Base-by-base conservation (phyloP, 2,888 invertebrate species). In the Aproaerema taeniolella region DNA sequence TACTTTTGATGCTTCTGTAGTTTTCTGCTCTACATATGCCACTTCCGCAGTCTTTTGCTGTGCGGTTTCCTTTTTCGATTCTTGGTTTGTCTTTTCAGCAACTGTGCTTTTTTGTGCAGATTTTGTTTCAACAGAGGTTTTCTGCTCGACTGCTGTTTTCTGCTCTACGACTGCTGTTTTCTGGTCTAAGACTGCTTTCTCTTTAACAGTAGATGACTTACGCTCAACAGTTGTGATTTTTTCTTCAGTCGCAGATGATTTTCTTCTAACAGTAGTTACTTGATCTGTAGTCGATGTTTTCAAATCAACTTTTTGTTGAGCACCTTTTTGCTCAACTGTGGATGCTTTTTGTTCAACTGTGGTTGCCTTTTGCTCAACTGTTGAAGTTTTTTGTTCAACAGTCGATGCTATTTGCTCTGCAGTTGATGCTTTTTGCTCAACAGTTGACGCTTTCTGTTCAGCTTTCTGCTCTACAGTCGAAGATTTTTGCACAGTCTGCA, bases 71-170 rank as follows among this genome's bases (percentile, higher is more conserved):
- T 38, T 31, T 17, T 40, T 24, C 4, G 20, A 20, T 20, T 20
- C 20, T 38, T 32, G 61, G 52, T 60, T 58, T 48, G 43, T 41
- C 49, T 41, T 43, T 31, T 53, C 49, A 31, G 41, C 35, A 33
- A 42, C 41, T 28, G n/a, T n/a, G n/a, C n/a, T 34, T 34, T 35
- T 15, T n/a, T 35, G 17, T 31, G 31, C 12, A 24, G 34, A 29
- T 38, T 17, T 20, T 3, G 10, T 10, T 20, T 39, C 29, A 10
- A 25, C 26, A n/a, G 31, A 17, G 15, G 39, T 29, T 26, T 31
- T 12, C 16, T 26, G 13, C 28, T 31, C 24, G 20, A 34, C 25
- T 4, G 24, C 10, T 10, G 32, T n/a, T 32, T 13, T 31, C 12
- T 31, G 46, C 36, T 52, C 43, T 17, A 43, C 35, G 9, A 47